Base-by-base conservation (phyloP, 1,140 invertebrate genomes). In the Eriosoma lanigerum region DNA sequence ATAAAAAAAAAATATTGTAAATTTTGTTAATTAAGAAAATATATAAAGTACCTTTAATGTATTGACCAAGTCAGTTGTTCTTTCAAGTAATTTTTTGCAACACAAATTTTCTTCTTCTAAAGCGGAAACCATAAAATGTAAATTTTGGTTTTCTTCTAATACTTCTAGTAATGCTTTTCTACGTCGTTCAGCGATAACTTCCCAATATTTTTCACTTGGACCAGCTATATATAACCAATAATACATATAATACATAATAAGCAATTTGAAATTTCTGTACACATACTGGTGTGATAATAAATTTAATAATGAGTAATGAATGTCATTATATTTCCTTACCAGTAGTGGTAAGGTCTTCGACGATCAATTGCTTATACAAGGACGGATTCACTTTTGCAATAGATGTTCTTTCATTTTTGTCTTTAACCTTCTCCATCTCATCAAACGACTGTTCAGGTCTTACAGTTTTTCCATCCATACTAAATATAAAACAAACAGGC, bases 161-260 rank as follows among this genome's bases (percentile, higher is more conserved):
- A 89, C 87, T 81, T 91, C 89, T 83, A 90, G 86, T 24, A 92
- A 84, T 13, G 90, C 89, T 86, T 87, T 87, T 84, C 89, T 86
- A 38, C 90, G 87, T 81, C 89, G 89, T 85, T 91, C 90, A 80
- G 91, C 90, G 56, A 92, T 82, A 46, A 88, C 85, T 86, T 90
- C 84, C 91, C 91, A 93, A 84, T 92, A 92, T 82, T 89, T 89
- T 83, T 89, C 88, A 82, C 90, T 91, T 19, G 91, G 89, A 78
- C 87, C 86, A 83, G 84, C 87, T 88, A 26, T 32, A 66, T 54
- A 12, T 24, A 19, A 70, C 29, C 13, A 60, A 10, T 3, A 24
- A 12, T n/a, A 1, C 17, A 70, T 26, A 29, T 15, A 13, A 0
- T 56, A 56, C 6, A 46, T 21, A 24, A 48, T 1, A 0, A 21